Conservation (phyloP, 2,888 invertebrate species). For the Xanthorhoe designata region DNA sequence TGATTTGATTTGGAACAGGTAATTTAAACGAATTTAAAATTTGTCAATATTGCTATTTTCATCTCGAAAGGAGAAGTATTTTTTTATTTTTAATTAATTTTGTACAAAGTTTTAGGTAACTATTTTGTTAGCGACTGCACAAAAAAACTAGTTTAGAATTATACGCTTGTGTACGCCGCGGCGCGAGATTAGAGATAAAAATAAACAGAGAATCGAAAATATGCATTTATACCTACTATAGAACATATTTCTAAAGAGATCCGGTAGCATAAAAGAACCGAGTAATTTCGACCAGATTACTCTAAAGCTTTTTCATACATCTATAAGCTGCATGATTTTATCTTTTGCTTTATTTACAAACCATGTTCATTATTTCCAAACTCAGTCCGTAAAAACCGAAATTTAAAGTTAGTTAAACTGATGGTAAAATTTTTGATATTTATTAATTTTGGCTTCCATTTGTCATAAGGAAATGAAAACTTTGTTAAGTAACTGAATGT, state of each 20-base stretch:
- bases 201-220: slow-evolving; percentile 28
- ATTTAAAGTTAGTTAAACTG: too few relatives aligned
- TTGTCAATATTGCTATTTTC: too few relatives aligned
- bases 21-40: too few relatives aligned
- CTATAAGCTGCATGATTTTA: too few relatives aligned
- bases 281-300: too few relatives aligned
- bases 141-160: slow-evolving; percentile 46
- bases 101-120: background rate
- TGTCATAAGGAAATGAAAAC: background rate
- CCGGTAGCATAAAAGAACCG: background rate
- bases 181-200: slow-evolving; percentile 36
- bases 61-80: too few relatives aligned
- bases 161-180: slow-evolving; percentile 30
- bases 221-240: slow-evolving; percentile 26
- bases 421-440: too few relatives aligned
- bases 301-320: too few relatives aligned
- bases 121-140: slow-evolving; percentile 38
- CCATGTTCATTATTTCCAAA: too few relatives aligned
- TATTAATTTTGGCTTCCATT: background rate
- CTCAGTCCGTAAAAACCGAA: too few relatives aligned
- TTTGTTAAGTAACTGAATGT: background rate
- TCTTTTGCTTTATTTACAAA: too few relatives aligned
- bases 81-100: too few relatives aligned
- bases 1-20: background rate
- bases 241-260: slow-evolving; percentile 8